Conservation (phyloP, 2,113 vertebrate genomes). For the Orcinus orca region DNA sequence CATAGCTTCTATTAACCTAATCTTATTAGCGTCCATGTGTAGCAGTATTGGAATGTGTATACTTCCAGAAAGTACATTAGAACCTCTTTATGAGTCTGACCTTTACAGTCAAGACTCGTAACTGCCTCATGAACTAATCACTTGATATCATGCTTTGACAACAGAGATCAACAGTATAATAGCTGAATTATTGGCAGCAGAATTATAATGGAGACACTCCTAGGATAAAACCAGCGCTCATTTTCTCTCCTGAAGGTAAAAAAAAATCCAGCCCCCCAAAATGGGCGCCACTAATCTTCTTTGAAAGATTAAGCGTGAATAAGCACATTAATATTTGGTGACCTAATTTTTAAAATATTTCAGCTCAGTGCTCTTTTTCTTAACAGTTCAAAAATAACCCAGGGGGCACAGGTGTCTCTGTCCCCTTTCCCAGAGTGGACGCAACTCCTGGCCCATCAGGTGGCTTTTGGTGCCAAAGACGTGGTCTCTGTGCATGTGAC, state of each 20-base stretch:
- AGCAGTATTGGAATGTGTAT: not conserved
- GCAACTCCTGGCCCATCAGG: not conserved
- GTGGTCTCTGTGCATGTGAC: not conserved
- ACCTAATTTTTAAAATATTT: conserved; percentile 55
- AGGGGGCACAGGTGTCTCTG: not conserved
- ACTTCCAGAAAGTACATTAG: not conserved
- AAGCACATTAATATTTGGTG: conserved; percentile 42
- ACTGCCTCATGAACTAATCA: not conserved
- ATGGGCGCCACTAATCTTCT: not conserved
- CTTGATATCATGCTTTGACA: not conserved
- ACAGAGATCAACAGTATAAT: not conserved
- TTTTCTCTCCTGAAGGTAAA: not conserved
- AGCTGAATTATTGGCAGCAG: not conserved
- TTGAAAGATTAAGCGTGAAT: conserved; percentile 29
- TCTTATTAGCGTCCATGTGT: not conserved
- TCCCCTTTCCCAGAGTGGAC: not conserved
- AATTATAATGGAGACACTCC: not conserved
- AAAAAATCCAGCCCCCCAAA: not conserved
- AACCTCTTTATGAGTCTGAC: not conserved
- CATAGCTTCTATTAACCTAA: not conserved
- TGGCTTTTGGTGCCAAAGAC: not conserved
- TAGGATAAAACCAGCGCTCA: not conserved
- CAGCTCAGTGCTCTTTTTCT: conserved; percentile 34
- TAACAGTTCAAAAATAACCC: conserved; percentile 34
- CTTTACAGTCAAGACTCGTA: not conserved